These are phyloP conservation scores for Polyergus mexicanus DNA, from an alignment of 1,140 invertebrate species.

Conservation along the genomic window DNA sequence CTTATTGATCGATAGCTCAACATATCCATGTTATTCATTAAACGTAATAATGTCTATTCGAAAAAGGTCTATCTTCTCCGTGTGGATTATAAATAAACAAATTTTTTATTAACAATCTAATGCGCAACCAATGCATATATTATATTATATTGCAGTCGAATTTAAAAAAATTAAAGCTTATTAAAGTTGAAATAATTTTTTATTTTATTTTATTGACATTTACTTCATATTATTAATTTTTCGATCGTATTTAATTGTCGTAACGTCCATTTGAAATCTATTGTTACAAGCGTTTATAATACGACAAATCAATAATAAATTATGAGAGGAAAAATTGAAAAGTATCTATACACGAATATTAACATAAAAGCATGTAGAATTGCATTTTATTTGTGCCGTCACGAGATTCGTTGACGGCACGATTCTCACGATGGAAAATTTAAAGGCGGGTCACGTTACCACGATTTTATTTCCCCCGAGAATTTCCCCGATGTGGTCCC, in stretches of 20 bases:
- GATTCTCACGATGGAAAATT: conserved; percentile 1
- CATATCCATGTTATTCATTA: conserved; percentile 5
- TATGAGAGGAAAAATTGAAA: no score
- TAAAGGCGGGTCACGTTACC: conserved; percentile 4
- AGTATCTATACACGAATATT: no score
- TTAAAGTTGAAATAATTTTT: not conserved
- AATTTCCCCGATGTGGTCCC: conserved; percentile 70
- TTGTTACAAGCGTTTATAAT: not conserved
- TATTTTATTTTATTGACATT: not conserved
- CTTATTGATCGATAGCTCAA: not conserved
- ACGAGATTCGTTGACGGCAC: not conserved
- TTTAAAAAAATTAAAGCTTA: not conserved
- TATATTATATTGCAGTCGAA: not conserved
- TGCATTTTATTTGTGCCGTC: not conserved
- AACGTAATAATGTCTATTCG: conserved; percentile 26
- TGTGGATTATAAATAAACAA: not conserved
- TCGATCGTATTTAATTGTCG: not conserved
- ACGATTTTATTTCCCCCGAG: conserved; percentile 57
- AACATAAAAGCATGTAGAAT: no score
- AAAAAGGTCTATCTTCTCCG: not conserved
- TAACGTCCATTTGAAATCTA: not conserved
- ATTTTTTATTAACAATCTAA: not conserved
- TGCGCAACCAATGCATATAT: no score
- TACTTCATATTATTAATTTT: not conserved
- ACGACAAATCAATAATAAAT: not conserved